Evolutionary conservation across 2,797 vertebrate genomes (phyloP).

Genomic region (Otolemur crassicaudatus): DNA sequence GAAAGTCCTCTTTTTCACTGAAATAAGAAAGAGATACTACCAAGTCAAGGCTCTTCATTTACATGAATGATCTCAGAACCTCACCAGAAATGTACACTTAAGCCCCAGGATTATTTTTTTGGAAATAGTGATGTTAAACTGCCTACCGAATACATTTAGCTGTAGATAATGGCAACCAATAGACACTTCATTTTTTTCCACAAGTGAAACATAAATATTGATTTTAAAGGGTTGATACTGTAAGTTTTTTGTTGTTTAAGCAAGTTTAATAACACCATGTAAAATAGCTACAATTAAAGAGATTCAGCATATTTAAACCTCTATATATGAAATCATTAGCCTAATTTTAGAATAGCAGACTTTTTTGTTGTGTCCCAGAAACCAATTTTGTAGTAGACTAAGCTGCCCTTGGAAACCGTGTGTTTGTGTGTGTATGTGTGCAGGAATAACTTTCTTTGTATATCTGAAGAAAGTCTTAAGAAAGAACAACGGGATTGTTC

Average conservation of each 20-base stretch:
- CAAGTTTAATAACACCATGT: conserved; percentile 66
- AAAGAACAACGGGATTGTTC: neutral
- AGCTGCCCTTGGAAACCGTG: neutral
- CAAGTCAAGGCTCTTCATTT: conserved; percentile 78
- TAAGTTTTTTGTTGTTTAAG: conserved; percentile 70
- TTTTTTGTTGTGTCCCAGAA: neutral
- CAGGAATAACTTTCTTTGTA: neutral
- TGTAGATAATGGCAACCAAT: conserved; percentile 79
- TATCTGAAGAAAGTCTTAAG: conserved; percentile 22
- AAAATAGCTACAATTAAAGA: conserved; percentile 67
- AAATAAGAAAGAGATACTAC: conserved; percentile 62
- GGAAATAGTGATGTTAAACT: conserved; percentile 71
- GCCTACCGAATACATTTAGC: conserved; percentile 74
- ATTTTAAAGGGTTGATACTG: conserved; percentile 83
- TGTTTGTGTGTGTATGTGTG: neutral
- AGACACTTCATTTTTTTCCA: conserved; percentile 69
- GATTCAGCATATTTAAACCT: conserved; percentile 46
- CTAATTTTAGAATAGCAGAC: conserved; percentile 36
- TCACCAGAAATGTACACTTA: conserved; percentile 72
- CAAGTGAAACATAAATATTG: conserved; percentile 87
- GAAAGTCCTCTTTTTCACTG: conserved; percentile 65
- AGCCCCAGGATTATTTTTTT: conserved; percentile 64
- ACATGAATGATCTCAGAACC: conserved; percentile 79
- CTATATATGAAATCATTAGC: neutral
- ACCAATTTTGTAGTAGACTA: conserved; percentile 27